Evolutionary conservation across 1,140 invertebrate species (phyloP).

Genomic region (Zophobas atratus): DNA sequence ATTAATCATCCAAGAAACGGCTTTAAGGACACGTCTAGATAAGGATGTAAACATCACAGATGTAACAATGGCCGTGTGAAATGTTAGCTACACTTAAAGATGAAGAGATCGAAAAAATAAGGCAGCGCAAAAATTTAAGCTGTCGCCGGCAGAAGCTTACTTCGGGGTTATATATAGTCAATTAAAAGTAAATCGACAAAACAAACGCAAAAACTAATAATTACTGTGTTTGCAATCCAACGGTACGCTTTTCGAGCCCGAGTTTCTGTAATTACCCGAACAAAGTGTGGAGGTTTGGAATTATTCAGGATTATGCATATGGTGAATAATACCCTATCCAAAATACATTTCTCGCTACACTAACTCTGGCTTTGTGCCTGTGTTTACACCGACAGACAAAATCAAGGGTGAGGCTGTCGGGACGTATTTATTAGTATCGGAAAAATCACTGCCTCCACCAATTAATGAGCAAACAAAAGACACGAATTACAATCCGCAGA

Average conservation of each 20-base stretch:
- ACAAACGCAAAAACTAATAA: constrained; percentile 18
- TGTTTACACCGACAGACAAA: too few species aligned
- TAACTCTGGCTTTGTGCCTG: background rate
- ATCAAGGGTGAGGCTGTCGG: too few species aligned
- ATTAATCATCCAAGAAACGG: constrained; percentile 54
- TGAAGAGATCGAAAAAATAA: constrained; percentile 34
- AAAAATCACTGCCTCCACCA: too few species aligned
- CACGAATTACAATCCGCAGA: too few species aligned
- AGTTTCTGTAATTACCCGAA: constrained; percentile 16
- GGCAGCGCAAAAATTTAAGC: constrained; percentile 25
- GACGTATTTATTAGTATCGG: too few species aligned
- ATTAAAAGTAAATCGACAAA: constrained; percentile 27
- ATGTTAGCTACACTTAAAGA: constrained; percentile 50
- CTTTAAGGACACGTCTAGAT: constrained; percentile 53
- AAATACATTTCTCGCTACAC: constrained; percentile 23
- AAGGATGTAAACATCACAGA: constrained; percentile 55
- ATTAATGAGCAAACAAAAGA: too few species aligned
- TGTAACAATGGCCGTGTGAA: constrained; percentile 47
- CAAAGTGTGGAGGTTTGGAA: constrained; percentile 16
- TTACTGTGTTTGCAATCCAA: constrained; percentile 6
- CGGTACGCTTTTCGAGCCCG: background rate
- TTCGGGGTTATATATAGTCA: constrained; percentile 28
- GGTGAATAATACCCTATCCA: constrained; percentile 30
- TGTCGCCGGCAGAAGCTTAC: background rate
- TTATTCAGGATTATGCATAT: constrained; percentile 39